phyloP scores from a whole-genome alignment of 1,140 invertebrate species.

The Anadara kagoshimensis region DNA sequence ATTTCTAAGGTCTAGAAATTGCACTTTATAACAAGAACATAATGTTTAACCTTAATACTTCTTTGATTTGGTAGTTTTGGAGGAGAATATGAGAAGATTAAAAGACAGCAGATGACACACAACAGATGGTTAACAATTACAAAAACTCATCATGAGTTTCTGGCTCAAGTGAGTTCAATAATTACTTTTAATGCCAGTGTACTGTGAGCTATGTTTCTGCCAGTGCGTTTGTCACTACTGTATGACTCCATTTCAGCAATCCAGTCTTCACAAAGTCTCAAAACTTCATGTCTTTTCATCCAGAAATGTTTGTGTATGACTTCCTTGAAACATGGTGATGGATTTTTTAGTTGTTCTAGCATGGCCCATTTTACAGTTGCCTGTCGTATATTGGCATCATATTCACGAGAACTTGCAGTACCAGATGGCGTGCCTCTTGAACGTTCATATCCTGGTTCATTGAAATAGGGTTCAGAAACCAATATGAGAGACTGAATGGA shows the following conservation, averaged over 20 bases:
- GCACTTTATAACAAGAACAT: too few relatives aligned
- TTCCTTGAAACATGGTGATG: slow-evolving; percentile 95
- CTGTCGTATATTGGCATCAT: slow-evolving; percentile 96
- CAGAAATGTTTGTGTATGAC: slow-evolving; percentile 96
- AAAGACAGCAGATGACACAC: too few relatives aligned
- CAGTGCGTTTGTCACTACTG: slow-evolving; percentile 81
- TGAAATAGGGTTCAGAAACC: slow-evolving; percentile 97
- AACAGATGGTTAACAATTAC: too few relatives aligned
- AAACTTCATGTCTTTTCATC: slow-evolving; percentile 93
- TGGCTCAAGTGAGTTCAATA: too few relatives aligned
- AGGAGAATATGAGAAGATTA: too few relatives aligned
- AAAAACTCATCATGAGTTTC: too few relatives aligned
- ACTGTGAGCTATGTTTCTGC: slow-evolving; percentile 84
- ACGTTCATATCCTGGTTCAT: slow-evolving; percentile 97
- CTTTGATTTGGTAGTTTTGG: too few relatives aligned
- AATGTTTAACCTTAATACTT: too few relatives aligned
- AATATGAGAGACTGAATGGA: slow-evolving; percentile 97
- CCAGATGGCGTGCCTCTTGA: slow-evolving; percentile 91
- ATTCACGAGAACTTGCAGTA: slow-evolving; percentile 88
- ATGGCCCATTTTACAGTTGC: slow-evolving; percentile 97
- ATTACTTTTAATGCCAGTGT: slow-evolving; percentile 84
- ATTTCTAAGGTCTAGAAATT: too few relatives aligned
- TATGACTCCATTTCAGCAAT: slow-evolving; percentile 88
- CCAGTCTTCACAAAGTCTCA: slow-evolving; percentile 92
- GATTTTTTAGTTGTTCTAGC: slow-evolving; percentile 93